Evolutionary conservation across 2,113 vertebrate genomes (phyloP).

Genomic region (Rhabdomys dilectus): DNA sequence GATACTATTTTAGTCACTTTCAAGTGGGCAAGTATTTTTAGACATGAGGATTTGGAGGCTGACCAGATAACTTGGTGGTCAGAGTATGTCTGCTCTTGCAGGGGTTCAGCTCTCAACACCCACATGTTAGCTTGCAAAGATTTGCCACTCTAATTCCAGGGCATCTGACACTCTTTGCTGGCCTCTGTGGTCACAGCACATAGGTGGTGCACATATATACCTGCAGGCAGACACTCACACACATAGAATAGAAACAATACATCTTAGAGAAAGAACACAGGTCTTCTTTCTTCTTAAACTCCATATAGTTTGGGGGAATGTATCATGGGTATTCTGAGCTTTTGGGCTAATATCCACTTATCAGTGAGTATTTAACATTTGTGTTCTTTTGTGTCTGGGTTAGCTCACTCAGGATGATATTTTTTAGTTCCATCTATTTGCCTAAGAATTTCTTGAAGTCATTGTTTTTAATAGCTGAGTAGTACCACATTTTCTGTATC

Average conservation of each 20-base stretch:
- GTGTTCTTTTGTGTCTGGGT: no score
- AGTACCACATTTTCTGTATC: no score
- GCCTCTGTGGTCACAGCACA: not conserved
- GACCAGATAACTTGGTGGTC: not conserved
- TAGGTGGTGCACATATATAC: not conserved
- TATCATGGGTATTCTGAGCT: no score
- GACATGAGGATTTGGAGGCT: not conserved
- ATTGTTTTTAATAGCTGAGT: no score
- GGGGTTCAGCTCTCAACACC: not conserved
- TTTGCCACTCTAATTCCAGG: not conserved
- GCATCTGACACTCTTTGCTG: not conserved
- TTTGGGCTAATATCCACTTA: no score
- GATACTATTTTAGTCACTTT: conserved; percentile 25
- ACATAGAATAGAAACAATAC: not conserved
- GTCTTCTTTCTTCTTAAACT: no score
- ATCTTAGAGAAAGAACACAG: not conserved
- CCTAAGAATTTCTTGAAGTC: no score
- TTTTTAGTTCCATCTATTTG: no score
- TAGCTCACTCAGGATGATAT: no score
- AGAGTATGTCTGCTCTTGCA: not conserved
- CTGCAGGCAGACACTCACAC: not conserved
- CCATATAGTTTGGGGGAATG: no score
- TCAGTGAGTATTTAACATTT: no score
- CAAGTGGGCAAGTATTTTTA: not conserved
- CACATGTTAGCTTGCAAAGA: not conserved